Percentiles rank a stretch among this genome's conserved stretches.
Evolutionary conservation across 2,888 invertebrate genomes (phyloP).

Genomic region (Orchestes rusci): DNA sequence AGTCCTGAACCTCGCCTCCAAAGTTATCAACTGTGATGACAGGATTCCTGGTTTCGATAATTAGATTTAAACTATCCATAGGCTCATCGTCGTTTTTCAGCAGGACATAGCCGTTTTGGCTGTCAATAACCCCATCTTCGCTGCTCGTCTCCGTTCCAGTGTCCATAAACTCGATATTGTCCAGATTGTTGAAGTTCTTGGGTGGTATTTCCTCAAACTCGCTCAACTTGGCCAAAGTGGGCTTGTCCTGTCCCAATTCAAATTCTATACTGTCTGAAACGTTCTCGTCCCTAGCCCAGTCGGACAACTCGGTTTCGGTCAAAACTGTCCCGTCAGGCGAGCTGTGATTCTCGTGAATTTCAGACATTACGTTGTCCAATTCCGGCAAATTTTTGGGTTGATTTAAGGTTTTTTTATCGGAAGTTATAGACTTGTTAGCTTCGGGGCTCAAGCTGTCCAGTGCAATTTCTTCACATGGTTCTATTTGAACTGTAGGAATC

Average conservation of each 20-base stretch:
- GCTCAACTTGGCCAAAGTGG: constrained; percentile 10
- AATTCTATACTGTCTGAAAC: constrained; percentile 69
- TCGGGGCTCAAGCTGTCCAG: neutral
- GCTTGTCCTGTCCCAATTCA: constrained; percentile 31
- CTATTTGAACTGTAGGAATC: constrained; percentile 31
- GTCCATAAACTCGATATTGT: constrained; percentile 81
- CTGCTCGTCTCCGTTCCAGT: constrained; percentile 76
- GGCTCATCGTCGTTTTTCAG: constrained; percentile 49
- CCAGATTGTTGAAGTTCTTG: constrained; percentile 55
- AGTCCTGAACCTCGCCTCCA: constrained; percentile 35
- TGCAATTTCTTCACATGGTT: constrained; percentile 6
- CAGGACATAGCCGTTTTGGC: constrained; percentile 61
- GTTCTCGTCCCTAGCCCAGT: constrained; percentile 79
- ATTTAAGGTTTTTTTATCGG: constrained; percentile 42
- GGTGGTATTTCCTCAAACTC: constrained; percentile 6
- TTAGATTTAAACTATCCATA: constrained; percentile 38
- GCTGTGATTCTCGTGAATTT: constrained; percentile 40
- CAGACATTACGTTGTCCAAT: constrained; percentile 33
- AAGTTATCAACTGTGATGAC: constrained; percentile 34
- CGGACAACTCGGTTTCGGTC: constrained; percentile 82
- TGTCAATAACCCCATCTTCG: constrained; percentile 51
- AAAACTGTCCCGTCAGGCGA: constrained; percentile 58
- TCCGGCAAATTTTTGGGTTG: constrained; percentile 42
- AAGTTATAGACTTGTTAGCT: constrained; percentile 37
- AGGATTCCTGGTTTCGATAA: constrained; percentile 36